Evolutionary conservation across 2,888 invertebrate genomes (phyloP).

Genomic region (Priapulus caudatus): DNA sequence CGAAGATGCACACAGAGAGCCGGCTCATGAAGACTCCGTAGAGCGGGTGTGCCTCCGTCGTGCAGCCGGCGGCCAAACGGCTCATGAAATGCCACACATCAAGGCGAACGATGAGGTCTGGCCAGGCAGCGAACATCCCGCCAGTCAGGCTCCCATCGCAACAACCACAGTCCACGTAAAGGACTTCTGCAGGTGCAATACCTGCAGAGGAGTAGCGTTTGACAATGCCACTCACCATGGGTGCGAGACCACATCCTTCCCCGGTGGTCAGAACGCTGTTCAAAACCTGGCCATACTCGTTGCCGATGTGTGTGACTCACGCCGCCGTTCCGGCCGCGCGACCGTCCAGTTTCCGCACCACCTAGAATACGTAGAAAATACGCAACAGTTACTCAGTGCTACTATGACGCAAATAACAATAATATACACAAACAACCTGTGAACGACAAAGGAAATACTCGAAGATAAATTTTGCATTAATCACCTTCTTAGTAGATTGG

Average conservation of each 20-base stretch:
- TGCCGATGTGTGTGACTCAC: background rate
- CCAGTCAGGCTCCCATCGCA: no score
- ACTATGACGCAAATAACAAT: no score
- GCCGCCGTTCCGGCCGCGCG: background rate
- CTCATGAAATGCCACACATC: slow-evolving; percentile 25
- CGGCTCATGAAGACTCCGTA: slow-evolving; percentile 20
- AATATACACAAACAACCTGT: no score
- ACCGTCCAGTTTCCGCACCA: background rate
- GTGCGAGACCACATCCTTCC: background rate
- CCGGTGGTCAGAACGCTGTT: background rate
- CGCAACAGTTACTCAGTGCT: no score
- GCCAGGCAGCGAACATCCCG: slow-evolving; percentile 9
- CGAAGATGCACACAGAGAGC: slow-evolving; percentile 21
- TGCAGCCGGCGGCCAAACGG: slow-evolving; percentile 15
- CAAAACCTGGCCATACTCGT: background rate
- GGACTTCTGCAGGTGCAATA: background rate
- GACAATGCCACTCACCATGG: background rate
- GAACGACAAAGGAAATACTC: no score
- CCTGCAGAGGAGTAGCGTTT: background rate
- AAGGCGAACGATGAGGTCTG: slow-evolving; percentile 12
- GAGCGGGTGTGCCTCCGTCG: slow-evolving; percentile 20
- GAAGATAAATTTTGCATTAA: no score
- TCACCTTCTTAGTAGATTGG: no score
- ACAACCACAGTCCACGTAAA: background rate
- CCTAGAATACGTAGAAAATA: no score